Evolutionary conservation across 2,113 vertebrate species (phyloP), one percentile per base, ranked within the genome.

Genomic region (Poeciliopsis retropinna): DNA sequence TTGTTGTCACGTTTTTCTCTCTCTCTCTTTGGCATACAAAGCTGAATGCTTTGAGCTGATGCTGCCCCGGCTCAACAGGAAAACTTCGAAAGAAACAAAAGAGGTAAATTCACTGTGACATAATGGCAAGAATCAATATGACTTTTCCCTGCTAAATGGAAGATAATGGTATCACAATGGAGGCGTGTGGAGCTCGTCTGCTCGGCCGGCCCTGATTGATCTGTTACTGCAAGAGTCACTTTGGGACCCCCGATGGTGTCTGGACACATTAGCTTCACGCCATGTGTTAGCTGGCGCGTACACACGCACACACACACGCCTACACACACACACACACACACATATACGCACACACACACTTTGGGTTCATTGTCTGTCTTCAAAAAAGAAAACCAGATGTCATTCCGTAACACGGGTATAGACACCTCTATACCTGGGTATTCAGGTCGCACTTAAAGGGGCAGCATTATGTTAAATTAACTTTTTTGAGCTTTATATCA

Each of bases 151-250:
- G 73, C 85, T 90, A 87, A 91, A 92, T 88, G 85, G 89, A 85
- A 90, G 84, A 88, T 90, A 93, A 91, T 88, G 80, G 89, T 78
- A 87, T 86, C 89, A 91, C 85, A 85, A 86, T 85, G 89, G 84
- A 89, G 83, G 88, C 80, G 72, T 79, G 86, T 77, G 80, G 89
- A 85, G 86, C 81, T 92, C 83, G 84, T 91, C 88, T 86, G 71
- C 83, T 87, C 88, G 86, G 83, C 83, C 79, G 73, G 70, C 54
- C 29, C 72, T 87, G 91, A 92, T 90, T 91, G 91, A 92, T 92
- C 88, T 87, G 83, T 90, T 89, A 85, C 86, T 91, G 81, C 88
- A 85, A 84, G 80, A 89, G 83, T 85, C 88, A 91, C 87, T 91
- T 79, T 85, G 87, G 85, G 88, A 80, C 78, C 78, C 11, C 28